phyloP scores from a whole-genome alignment of 2,888 invertebrate genomes.

The Clusia tigrina region DNA sequence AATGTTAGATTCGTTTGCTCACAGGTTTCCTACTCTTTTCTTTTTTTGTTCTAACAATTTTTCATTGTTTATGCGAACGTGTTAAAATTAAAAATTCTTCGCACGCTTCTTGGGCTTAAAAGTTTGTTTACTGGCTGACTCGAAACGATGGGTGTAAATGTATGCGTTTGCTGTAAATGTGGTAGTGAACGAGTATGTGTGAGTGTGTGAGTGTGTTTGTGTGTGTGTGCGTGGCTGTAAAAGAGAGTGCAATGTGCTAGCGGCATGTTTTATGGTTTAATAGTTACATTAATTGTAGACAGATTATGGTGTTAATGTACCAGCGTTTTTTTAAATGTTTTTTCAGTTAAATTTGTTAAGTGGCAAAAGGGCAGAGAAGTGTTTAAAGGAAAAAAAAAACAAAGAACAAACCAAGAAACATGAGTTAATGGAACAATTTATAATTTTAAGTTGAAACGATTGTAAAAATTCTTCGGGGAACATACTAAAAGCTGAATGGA shows the following conservation, averaged over 20 bases:
- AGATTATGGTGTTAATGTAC: background rate
- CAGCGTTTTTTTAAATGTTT: too few relatives aligned
- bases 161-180: background rate
- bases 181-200: too few relatives aligned
- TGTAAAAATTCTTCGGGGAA: too few relatives aligned
- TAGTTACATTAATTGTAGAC: background rate
- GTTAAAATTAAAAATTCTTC: slow-evolving; percentile 56
- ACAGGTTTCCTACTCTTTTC: too few relatives aligned
- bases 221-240: background rate
- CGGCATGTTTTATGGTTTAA: background rate
- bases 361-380: too few relatives aligned
- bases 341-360: too few relatives aligned
- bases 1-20: too few relatives aligned
- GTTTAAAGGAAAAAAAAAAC: too few relatives aligned
- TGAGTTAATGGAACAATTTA: background rate
- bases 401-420: too few relatives aligned
- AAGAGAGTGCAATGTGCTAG: too few relatives aligned
- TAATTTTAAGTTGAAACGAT: too few relatives aligned
- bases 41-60: slow-evolving; percentile 36
- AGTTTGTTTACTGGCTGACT: background rate
- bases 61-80: slow-evolving; percentile 55
- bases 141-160: background rate
- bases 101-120: slow-evolving; percentile 44
- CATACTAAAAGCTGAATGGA: too few relatives aligned
- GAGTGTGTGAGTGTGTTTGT: background rate